These are phyloP conservation scores for Tragulus kanchil DNA, from an alignment of 2,113 vertebrate species.

Conservation along the genomic window DNA sequence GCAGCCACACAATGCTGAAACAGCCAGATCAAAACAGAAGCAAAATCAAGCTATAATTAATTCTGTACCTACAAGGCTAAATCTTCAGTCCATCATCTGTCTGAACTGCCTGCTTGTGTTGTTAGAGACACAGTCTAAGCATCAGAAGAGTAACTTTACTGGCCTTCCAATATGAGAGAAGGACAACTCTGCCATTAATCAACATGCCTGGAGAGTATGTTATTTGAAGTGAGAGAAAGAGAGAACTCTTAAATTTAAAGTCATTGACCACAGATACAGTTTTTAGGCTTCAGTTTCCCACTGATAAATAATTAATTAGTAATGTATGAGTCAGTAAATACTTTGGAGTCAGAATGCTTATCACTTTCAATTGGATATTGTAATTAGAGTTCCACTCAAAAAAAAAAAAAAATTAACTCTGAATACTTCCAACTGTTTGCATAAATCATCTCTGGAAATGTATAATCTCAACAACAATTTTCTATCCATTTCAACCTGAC, in stretches of 20 bases:
- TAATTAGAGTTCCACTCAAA: not conserved
- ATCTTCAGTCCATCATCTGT: not conserved
- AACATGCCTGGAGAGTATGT: not conserved
- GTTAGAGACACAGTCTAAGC: not conserved
- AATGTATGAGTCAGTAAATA: not conserved
- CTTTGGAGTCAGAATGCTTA: not conserved
- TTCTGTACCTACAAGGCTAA: not conserved
- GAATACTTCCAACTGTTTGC: not conserved
- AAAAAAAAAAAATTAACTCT: not conserved
- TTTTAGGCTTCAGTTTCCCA: not conserved
- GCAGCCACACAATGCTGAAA: not conserved
- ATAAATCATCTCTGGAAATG: constrained; percentile 9
- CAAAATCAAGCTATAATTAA: not conserved
- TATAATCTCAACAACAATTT: not conserved
- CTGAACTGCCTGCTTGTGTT: not conserved
- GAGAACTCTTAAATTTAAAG: not conserved
- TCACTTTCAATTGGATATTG: not conserved
- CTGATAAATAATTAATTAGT: not conserved
- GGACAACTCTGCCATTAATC: not conserved
- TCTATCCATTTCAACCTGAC: not conserved
- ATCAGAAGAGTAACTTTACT: not conserved
- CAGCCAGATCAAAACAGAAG: not conserved
- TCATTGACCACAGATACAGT: not conserved
- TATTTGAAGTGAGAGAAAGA: not conserved
- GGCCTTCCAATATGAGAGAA: not conserved